Base-by-base conservation (phyloP, 2,797 vertebrate genomes). In the Gastrophryne carolinensis region DNA sequence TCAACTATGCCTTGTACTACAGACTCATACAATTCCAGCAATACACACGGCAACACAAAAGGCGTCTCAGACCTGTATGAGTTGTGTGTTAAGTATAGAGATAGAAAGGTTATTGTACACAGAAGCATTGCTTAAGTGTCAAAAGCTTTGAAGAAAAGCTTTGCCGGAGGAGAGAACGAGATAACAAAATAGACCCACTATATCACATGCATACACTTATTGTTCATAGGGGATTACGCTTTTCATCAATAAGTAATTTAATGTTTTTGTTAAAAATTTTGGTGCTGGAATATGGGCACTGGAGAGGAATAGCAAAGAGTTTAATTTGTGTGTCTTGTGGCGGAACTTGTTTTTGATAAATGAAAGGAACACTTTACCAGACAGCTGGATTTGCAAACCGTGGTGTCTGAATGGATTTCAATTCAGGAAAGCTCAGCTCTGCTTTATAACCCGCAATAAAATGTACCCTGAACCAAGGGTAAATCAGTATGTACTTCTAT, bases 161-260 rank as follows among this genome's bases (percentile, higher is more conserved):
- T 47, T 47, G 44, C 17, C 12, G 7, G 17, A 32, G 39, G 9
- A 64, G 29, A 64, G 32, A 11, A 58, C 8, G 35, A 34, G 10
- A 58, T 32, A 58, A 49, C n/a, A 19, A 26, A 37, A 68, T 21
- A 8, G 44, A 17, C 19, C 24, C 23, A 5, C 5, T 54, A 53
- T 37, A 26, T 39, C 11, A 26, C 15, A 54, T 5, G 0, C 24
- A 8, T 24, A 67, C 21, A 37, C 23, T 37, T 21, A 17, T n/a
- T 15, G 60, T 44, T 63, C 15, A 10, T 29, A 29, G 21, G 37
- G 24, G 39, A 29, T 41, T 63, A n/a, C 10, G 24, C 24, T 10
- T 63, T 63, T 27, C 60, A 44, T 44, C 37, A 44, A 63, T 27
- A 29, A 44, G 37, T 29, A 27, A 63, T 62, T 62, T 41, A 11